Percentiles rank a stretch among this genome's conserved stretches.
Conservation (phyloP, 2,797 vertebrate genomes). For the Pelochelys cantorii region DNA sequence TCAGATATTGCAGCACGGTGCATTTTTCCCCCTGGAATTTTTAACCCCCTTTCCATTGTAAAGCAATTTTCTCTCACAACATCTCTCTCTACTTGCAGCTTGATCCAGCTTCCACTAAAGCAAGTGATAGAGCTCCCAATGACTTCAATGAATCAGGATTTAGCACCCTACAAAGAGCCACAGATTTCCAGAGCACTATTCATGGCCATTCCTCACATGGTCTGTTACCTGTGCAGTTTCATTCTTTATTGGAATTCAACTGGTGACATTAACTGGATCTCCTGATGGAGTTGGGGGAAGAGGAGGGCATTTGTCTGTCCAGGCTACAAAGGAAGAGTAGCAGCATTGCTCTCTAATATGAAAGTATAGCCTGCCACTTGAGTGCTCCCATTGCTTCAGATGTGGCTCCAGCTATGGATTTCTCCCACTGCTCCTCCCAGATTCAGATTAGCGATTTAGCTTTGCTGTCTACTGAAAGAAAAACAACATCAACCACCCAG, state of each 20-base stretch:
- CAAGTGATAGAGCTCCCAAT: background rate
- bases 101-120: background rate
- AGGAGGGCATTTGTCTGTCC: slow-evolving; percentile 19
- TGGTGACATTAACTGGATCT: background rate
- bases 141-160: background rate
- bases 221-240: background rate
- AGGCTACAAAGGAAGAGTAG: slow-evolving; percentile 36
- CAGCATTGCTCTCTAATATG: background rate
- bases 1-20: slow-evolving; percentile 6
- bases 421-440: slow-evolving; percentile 25
- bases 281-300: slow-evolving; percentile 2
- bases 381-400: background rate
- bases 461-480: background rate
- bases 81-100: fast-evolving
- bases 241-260: background rate
- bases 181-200: background rate
- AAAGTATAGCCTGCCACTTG: background rate
- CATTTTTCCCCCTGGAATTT: background rate
- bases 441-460: background rate
- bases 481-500: background rate
- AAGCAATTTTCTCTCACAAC: background rate
- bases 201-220: background rate
- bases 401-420: slow-evolving; percentile 20
- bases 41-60: background rate
- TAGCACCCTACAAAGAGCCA: background rate